Base-by-base conservation (phyloP, 2,113 vertebrate genomes). In the Nematolebias whitei region DNA sequence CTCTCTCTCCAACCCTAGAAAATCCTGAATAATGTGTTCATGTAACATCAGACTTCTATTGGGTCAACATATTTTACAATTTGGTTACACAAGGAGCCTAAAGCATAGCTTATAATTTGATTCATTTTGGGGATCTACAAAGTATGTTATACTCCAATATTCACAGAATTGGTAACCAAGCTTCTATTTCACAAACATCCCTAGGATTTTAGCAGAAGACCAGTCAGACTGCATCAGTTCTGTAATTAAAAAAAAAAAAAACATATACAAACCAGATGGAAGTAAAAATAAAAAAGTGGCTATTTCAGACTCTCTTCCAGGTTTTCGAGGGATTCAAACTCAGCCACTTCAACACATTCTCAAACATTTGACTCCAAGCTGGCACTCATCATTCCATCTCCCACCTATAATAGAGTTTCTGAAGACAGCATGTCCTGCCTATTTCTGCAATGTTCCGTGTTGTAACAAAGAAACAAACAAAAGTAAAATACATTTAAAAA, bases 311-410 rank as follows among this genome's bases (percentile, higher is more conserved):
- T 38, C 51, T 76, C 38, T 22, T 65, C 20, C 7, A 0, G 55
- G 51, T 78, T 44, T 6, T 45, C 44, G 16, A 10, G 29, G 67
- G 57, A 66, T 76, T 72, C 74, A 60, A 47, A 63, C 14, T 3
- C 62, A 63, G 38, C 48, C 64, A 15, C 43, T 80, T 73, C 62
- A 75, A 55, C 63, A 52, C 45, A 32, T 54, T 58, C 62, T n/a
- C 54, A 43, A 39, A 68, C 66, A 76, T 74, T 57, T 47, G 57
- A 43, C 24, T 6, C 23, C 29, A 29, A 15, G 41, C 41, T 48
- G 45, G 53, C 74, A 60, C 15, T 35, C 32, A 58, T 80, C 4
- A 38, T 68, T 63, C 65, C 63, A 61, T 68, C 66, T 74, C 68
- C 53, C 60, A 23, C 64, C 23, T 50, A 12, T 53, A 45, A n/a